Evolutionary conservation across 37 sponge, comb jelly and placozoan genomes (phyloP), one percentile per base, ranked within the genome.

Genomic region (Cliona cf. orientalis): DNA sequence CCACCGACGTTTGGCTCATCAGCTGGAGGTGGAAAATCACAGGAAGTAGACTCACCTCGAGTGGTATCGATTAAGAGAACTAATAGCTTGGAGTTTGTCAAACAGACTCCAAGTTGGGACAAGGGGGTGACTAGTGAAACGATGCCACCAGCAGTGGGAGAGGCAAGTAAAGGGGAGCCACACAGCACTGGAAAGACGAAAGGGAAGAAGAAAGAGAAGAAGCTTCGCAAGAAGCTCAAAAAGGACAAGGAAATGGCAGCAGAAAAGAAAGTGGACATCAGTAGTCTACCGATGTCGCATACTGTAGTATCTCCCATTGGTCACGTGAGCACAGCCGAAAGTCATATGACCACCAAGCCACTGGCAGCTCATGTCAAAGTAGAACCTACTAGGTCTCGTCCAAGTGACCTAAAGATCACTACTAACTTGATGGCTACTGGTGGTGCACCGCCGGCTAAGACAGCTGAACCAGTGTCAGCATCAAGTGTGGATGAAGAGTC

Each of bases 351-450:
- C 23, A 26, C 19, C 70, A 39, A 39, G 2, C 43, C 53, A 49
- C 36, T 31, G 6, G 71, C 4, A 7, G 40, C 12, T 2, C 40
- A 43, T 11, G 25, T 42, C 34, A 31, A 31, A 46, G 26, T 6
- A 22, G 53, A 61, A 44, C 77, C 63, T 38, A 62, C 44, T 17
- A 76, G 63, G 45, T 64, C 37, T 39, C 77, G 77, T 0, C 77
- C 77, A 1, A 45, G 42, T 33, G 35, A 5, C 1, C 66, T 65
- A n/a, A 65, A 65, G 66, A 65, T 65, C 36, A 65, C 66, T 2
- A 29, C 19, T 19, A 28, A 58, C 9, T n/a, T n/a, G n/a, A n/a
- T n/a, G n/a, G 70, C 22, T 3, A 3, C 38, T 66, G 29, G 38
- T 36, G 41, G 43, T 23, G 42, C n/a, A 1, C 66, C 36, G 14